phyloP scores from a whole-genome alignment of 1,140 invertebrate species.

The Drosophila bifasciata region DNA sequence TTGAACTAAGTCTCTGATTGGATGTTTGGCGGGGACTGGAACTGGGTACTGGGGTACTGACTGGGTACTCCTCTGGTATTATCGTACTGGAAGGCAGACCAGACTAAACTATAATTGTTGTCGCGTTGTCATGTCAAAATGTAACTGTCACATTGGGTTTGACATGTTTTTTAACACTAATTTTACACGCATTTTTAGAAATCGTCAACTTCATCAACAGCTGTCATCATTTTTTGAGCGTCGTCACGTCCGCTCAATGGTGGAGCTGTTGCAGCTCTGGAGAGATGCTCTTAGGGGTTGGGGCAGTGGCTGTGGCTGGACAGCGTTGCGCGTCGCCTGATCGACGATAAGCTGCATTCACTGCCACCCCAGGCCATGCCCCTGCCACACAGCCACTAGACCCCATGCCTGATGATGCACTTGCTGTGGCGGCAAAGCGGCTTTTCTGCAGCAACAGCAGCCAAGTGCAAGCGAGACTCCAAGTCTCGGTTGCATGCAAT shows the following conservation, averaged over 20 bases:
- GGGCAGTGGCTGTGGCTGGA: slow-evolving; percentile 23
- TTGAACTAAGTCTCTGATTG: background rate
- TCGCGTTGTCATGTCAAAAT: slow-evolving; percentile 70
- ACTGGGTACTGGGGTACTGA: slow-evolving; percentile 1
- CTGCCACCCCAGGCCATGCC: slow-evolving; percentile 38
- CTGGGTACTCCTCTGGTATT: background rate
- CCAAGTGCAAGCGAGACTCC: slow-evolving; percentile 22
- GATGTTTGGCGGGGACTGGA: background rate
- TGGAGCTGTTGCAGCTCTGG: slow-evolving; percentile 11
- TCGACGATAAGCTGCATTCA: slow-evolving; percentile 70
- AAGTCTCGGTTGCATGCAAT: slow-evolving; percentile 69
- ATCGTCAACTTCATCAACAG: slow-evolving; percentile 81
- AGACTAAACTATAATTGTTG: slow-evolving; percentile 71
- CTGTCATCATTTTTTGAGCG: slow-evolving; percentile 77
- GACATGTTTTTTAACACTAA: slow-evolving; percentile 82
- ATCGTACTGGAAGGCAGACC: background rate
- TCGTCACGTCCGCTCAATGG: slow-evolving; percentile 66
- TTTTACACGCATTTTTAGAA: slow-evolving; percentile 83
- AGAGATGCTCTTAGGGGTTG: too few species aligned
- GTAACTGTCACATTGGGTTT: slow-evolving; percentile 78
- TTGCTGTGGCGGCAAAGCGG: slow-evolving; percentile 53
- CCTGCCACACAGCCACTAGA: slow-evolving; percentile 12
- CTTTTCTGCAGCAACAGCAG: slow-evolving; percentile 46
- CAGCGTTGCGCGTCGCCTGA: slow-evolving; percentile 54
- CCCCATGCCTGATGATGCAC: slow-evolving; percentile 30